Evolutionary conservation across 2,113 vertebrate species (phyloP).

Genomic region (Cebus imitator): DNA sequence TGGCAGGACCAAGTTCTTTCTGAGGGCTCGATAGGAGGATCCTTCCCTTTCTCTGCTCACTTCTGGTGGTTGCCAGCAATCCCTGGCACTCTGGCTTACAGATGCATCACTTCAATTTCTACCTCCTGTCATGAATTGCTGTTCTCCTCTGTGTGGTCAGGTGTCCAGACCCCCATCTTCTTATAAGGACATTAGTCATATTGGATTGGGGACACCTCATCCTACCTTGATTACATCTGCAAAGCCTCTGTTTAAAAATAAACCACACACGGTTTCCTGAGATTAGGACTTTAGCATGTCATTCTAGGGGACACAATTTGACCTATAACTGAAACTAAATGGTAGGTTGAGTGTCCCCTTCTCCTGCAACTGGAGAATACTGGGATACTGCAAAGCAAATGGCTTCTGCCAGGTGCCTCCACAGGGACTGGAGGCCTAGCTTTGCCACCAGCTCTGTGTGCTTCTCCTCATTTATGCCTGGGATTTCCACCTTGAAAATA

Average conservation of each 20-base stretch:
- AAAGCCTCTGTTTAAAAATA: not conserved
- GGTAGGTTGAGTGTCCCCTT: not conserved
- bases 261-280: not conserved
- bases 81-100: not conserved
- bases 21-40: not conserved
- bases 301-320: not conserved
- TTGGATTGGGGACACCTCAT: accelerated
- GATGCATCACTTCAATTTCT: not conserved
- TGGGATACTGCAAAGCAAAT: not conserved
- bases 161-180: not conserved
- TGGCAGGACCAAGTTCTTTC: not conserved
- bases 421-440: accelerated
- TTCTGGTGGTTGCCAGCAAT: not conserved
- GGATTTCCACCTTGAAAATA: not conserved
- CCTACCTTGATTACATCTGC: not conserved
- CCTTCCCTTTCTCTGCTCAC: not conserved
- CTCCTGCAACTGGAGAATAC: not conserved
- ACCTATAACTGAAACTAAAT: not conserved
- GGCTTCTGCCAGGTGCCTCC: not conserved
- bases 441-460: not conserved
- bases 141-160: not conserved
- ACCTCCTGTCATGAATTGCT: accelerated
- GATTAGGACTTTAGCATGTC: not conserved
- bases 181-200: not conserved
- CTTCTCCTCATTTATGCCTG: not conserved